Percentiles rank a stretch among this genome's conserved stretches.
phyloP scores from a whole-genome alignment of 92 coral and sea anemone species.

The Siderastrea radians region DNA sequence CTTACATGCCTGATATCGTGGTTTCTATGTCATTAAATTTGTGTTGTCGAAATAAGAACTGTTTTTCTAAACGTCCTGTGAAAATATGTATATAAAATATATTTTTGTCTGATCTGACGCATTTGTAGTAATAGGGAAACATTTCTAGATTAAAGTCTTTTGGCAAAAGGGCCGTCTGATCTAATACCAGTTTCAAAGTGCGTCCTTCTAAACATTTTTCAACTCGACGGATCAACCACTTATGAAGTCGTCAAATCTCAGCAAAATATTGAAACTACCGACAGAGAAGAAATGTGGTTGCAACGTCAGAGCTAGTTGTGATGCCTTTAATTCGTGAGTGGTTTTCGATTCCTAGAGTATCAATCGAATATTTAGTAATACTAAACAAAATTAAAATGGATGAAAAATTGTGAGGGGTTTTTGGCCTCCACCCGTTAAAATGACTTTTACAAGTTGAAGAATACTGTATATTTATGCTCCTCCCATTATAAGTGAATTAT shows the following conservation, averaged over 20 bases:
- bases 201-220: background rate
- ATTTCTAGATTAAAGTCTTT: background rate
- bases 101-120: background rate
- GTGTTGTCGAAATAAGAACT: too few relatives aligned
- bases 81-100: background rate
- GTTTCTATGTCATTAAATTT: background rate
- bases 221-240: background rate
- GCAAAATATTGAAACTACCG: constrained; percentile 3
- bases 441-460: too few relatives aligned
- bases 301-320: background rate
- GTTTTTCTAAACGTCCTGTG: background rate
- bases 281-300: background rate
- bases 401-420: too few relatives aligned
- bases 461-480: too few relatives aligned
- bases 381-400: too few relatives aligned
- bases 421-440: too few relatives aligned
- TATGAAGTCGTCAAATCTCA: background rate
- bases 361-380: too few relatives aligned
- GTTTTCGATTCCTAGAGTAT: too few relatives aligned
- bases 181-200: constrained; percentile 7
- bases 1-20: background rate
- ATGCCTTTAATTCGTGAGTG: background rate
- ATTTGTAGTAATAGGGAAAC: background rate
- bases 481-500: too few relatives aligned
- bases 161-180: background rate